phyloP scores from a whole-genome alignment of 2,113 vertebrate genomes.

The Cinclus cinclus region DNA sequence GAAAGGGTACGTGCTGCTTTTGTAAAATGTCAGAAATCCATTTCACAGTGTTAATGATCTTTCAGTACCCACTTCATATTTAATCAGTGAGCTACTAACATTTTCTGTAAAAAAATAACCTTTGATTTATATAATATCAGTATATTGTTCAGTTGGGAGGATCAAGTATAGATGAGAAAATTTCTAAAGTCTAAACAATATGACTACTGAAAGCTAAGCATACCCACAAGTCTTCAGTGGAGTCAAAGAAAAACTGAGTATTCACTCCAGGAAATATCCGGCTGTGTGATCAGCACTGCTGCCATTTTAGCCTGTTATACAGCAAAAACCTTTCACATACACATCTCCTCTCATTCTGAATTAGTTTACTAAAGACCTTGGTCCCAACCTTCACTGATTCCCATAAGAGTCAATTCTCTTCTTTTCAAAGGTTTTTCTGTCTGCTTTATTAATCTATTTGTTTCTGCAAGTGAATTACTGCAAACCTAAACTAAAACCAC shows the following conservation, averaged over 20 bases:
- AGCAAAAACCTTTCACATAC: background rate
- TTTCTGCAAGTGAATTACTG: slow-evolving; percentile 20
- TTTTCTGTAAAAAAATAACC: background rate
- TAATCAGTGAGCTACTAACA: background rate
- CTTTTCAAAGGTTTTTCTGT: background rate
- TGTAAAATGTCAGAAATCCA: slow-evolving; percentile 32
- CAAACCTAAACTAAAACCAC: slow-evolving; percentile 27
- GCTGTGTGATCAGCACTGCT: background rate
- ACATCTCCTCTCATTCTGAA: background rate
- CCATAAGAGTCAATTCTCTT: background rate
- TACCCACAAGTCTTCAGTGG: background rate
- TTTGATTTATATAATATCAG: background rate
- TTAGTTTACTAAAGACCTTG: background rate
- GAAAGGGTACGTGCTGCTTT: slow-evolving; percentile 9
- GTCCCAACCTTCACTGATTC: background rate
- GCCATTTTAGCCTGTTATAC: background rate
- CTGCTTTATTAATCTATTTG: background rate
- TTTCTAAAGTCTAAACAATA: background rate
- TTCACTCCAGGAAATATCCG: background rate
- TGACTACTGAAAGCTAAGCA: background rate
- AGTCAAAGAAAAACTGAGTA: background rate
- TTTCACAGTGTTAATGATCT: slow-evolving; percentile 34
- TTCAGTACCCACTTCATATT: slow-evolving; percentile 30
- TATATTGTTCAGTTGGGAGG: background rate
- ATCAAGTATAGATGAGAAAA: background rate